Conservation (phyloP, 2,113 vertebrate species). For the Ctenomys sociabilis region DNA sequence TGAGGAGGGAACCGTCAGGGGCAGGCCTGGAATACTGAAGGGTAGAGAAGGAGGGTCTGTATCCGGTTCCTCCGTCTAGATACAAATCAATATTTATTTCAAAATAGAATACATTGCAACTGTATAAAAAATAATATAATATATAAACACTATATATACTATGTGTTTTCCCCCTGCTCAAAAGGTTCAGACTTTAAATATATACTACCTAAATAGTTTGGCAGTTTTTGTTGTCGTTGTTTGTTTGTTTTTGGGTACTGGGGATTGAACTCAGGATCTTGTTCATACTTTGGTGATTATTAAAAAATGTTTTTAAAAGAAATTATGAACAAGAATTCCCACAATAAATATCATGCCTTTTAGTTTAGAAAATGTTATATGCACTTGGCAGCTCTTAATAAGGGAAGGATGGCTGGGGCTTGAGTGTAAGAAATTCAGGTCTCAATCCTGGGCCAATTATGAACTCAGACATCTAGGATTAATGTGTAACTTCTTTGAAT, state of each 20-base stretch:
- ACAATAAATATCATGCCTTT: not conserved
- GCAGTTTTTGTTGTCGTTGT: too few relatives aligned
- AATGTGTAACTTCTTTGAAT: not conserved
- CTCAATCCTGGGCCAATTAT: not conserved
- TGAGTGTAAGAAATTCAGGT: not conserved
- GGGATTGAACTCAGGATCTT: too few relatives aligned
- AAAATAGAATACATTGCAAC: conserved; percentile 13
- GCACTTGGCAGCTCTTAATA: not conserved
- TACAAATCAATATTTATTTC: conserved; percentile 24
- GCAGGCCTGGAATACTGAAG: not conserved
- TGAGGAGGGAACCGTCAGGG: not conserved
- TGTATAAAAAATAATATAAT: not conserved
- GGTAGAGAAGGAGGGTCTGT: not conserved
- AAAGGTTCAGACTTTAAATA: not conserved
- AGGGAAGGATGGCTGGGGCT: not conserved
- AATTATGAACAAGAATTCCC: not conserved
- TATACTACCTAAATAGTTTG: not conserved
- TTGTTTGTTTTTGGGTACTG: too few relatives aligned
- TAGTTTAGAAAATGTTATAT: not conserved
- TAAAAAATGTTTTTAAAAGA: not conserved
- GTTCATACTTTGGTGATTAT: not conserved
- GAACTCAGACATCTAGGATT: not conserved
- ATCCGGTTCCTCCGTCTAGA: not conserved
- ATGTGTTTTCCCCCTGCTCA: not conserved
- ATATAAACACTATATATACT: not conserved